phyloP scores from a whole-genome alignment of 2,888 invertebrate species.

The Aromia moschata region DNA sequence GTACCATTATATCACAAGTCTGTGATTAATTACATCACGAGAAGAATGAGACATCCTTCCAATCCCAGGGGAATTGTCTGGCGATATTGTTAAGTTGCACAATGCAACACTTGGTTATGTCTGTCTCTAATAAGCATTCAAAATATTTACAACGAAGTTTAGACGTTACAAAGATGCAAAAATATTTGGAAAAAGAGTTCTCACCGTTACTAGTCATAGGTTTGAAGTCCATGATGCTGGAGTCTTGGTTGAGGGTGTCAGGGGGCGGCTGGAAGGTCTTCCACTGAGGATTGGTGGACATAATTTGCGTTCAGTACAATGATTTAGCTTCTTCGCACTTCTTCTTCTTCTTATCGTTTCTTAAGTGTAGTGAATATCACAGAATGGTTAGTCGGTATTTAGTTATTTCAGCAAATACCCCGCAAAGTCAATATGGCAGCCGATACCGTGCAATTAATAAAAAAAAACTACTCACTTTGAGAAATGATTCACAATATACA shows the following conservation, averaged over 20 bases:
- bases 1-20: too few relatives aligned
- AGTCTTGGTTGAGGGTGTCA: slow-evolving; percentile 79
- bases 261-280: slow-evolving; percentile 92
- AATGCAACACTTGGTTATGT: too few relatives aligned
- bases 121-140: too few relatives aligned
- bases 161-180: too few relatives aligned
- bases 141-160: too few relatives aligned
- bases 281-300: slow-evolving; percentile 90
- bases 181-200: slow-evolving; percentile 19
- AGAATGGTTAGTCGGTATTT: slow-evolving; percentile 67
- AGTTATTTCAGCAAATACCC: slow-evolving; percentile 48
- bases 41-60: too few relatives aligned
- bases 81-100: too few relatives aligned
- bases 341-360: slow-evolving; percentile 58
- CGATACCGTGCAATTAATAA: slow-evolving; percentile 50
- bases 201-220: slow-evolving; percentile 70
- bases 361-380: slow-evolving; percentile 69
- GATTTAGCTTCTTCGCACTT: slow-evolving; percentile 56
- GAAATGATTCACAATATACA: slow-evolving; percentile 48
- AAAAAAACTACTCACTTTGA: slow-evolving; percentile 48
- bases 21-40: too few relatives aligned
- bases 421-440: slow-evolving; percentile 59
- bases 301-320: slow-evolving; percentile 61
- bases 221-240: slow-evolving; percentile 83
- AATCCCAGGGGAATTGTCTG: too few relatives aligned